Base-by-base conservation (phyloP, 1,140 invertebrate species). In the Drosophila bocki region DNA sequence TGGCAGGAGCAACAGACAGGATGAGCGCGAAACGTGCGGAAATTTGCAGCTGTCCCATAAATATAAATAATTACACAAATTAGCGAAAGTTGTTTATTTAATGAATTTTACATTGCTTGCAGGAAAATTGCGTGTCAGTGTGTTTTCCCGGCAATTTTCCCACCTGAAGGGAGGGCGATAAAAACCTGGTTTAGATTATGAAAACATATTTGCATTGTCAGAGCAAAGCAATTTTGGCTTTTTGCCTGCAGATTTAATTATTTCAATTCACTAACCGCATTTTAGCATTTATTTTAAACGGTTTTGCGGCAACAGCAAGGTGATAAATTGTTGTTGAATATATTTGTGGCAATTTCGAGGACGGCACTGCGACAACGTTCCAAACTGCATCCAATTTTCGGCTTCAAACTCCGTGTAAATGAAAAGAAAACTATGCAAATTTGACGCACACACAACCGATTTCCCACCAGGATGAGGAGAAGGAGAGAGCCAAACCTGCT, bases 51-150 rank as follows among this genome's bases (percentile, higher is more conserved):
- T 83, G 76, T 67, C 81, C 78, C 78, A 83, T 75, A 85, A 80
- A 79, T 81, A 80, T 79, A 85, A 85, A 88, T 88, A 77, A 90
- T 88, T 90, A 90, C 75, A 69, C 50, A 88, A 88, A 88, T 88
- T 88, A 85, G 69, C 72, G 37, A 83, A 75, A 70, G 81, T 79
- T 90, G 80, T 88, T 88, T 90, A 81, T 88, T 61, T 78, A 88
- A 88, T 88, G 78, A 90, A 88, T 90, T 90, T 75, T 53, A 72
- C 67, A 72, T 72, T 72, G 67, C 67, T 61, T 42, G 56, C 68
- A 86, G 80, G 72, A 76, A 62, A 75, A 57, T 77, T n/a, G 63
- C 45, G 75, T 77, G 57, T 69, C 50, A 41, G 60, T 39, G 53
- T 35, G 61, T 19, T 58, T 65, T 76, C 42, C 75, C 61, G 35